These are phyloP conservation scores for Fopius arisanus DNA, from an alignment of 1,140 invertebrate genomes.

Conservation along the genomic window DNA sequence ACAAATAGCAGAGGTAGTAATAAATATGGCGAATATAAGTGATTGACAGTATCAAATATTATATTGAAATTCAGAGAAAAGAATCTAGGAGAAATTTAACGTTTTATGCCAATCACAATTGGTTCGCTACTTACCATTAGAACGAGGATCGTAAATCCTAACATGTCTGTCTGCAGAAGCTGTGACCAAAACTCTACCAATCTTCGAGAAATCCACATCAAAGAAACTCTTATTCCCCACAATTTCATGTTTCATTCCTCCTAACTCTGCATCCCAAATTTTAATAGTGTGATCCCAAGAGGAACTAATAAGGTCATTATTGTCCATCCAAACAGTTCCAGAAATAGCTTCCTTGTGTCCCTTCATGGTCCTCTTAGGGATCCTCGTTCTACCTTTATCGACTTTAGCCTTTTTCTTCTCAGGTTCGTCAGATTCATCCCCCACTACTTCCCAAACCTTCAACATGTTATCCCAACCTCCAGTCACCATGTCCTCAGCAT, in stretches of 20 bases:
- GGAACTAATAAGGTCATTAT: conserved; percentile 79
- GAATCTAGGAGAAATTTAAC: too few species aligned
- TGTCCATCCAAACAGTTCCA: conserved; percentile 82
- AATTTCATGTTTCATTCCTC: conserved; percentile 82
- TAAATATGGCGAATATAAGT: too few species aligned
- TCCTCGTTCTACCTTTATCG: conserved; percentile 52
- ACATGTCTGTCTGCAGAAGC: conserved; percentile 91
- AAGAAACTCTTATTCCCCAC: conserved; percentile 92
- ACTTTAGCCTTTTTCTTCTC: conserved; percentile 62
- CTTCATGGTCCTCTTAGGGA: conserved; percentile 85
- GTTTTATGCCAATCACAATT: not conserved
- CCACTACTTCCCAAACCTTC: conserved; percentile 77
- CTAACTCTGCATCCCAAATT: conserved; percentile 91
- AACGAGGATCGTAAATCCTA: conserved; percentile 90
- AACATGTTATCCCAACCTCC: conserved; percentile 91
- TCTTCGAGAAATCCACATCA: conserved; percentile 81
- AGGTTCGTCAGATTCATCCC: conserved; percentile 57
- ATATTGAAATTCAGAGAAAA: too few species aligned
- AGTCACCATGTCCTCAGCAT: conserved; percentile 78
- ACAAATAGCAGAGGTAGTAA: too few species aligned
- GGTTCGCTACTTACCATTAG: conserved; percentile 70
- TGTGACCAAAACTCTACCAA: conserved; percentile 79
- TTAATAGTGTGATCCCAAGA: conserved; percentile 97
- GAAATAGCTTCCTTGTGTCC: conserved; percentile 93
- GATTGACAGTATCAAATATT: too few species aligned